A percentile compares a stretch with the other conserved stretches of the same genome.
phyloP scores from a whole-genome alignment of 2,797 vertebrate species.

The Parauchenoglanis ngamensis region DNA sequence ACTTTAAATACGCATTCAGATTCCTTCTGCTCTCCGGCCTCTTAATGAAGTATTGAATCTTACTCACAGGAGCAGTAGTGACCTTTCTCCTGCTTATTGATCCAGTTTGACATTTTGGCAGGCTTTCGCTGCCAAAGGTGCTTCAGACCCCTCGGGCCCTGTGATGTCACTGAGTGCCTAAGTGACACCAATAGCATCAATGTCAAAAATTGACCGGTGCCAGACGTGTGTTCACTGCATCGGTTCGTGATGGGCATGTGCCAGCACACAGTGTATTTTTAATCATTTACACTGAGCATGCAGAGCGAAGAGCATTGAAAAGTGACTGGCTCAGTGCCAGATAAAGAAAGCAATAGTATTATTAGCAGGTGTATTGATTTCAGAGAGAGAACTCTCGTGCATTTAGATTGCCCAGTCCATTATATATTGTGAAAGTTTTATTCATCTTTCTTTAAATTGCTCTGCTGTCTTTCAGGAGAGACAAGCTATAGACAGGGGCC shows the following conservation, averaged over 20 bases:
- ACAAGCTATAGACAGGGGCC: no score
- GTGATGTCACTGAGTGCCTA: constrained; percentile 50
- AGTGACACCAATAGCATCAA: constrained; percentile 37
- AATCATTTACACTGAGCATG: constrained; percentile 27
- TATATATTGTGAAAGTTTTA: not conserved
- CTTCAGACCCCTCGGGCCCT: constrained; percentile 37
- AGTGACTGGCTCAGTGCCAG: constrained; percentile 1
- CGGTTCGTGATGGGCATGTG: not conserved
- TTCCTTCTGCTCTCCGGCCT: constrained; percentile 43
- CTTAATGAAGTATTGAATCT: constrained; percentile 60
- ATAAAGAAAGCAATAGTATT: constrained; percentile 29
- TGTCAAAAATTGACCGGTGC: constrained; percentile 37
- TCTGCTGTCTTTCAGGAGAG: not conserved
- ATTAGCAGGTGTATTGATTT: constrained; percentile 44
- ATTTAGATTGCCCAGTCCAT: constrained; percentile 30
- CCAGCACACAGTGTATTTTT: constrained; percentile 12
- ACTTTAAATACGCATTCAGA: constrained; percentile 55
- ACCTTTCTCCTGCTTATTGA: constrained; percentile 59
- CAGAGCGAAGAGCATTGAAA: constrained; percentile 5
- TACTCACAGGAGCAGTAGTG: constrained; percentile 53
- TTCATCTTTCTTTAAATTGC: not conserved
- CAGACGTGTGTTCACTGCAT: not conserved
- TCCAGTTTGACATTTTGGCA: constrained; percentile 59
- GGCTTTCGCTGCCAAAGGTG: constrained; percentile 52
- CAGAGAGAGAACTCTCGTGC: constrained; percentile 23